Evolutionary conservation across 2,113 vertebrate species (phyloP), one percentile per base, ranked within the genome.

Genomic region (Arvicanthis niloticus): DNA sequence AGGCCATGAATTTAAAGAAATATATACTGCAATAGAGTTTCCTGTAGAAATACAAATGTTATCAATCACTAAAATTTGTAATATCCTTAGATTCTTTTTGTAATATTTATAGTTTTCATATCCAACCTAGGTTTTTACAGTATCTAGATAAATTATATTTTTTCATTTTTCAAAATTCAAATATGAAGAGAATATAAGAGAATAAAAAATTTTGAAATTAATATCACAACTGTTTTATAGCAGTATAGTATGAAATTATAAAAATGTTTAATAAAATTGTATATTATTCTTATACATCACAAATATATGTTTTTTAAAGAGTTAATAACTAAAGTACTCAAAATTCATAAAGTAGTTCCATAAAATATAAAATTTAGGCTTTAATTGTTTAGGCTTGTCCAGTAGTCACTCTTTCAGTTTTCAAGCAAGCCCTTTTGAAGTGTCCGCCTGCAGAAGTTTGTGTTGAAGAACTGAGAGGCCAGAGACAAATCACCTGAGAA

Each of bases 101-200:
- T 37, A 42, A 37, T 58, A 75, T 91, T 77, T 84, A 29, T 84
- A 67, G 56, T 88, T 91, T 87, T 68, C 13, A 73, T 45, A 17
- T 76, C 40, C 88, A 93, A 80, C 53, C 7, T 51, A 48, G 88
- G 26, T 24, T 95, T 78, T 68, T 92, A 76, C 2, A 87, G 5
- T 51, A 85, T 16, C 77, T 93, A 88, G n/a, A 60, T 42, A 91
- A 89, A 31, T 62, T 76, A 48, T 58, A 11, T 88, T 82, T 93
- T 92, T 82, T 75, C 62, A 80, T n/a, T 91, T 72, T 72, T 53
- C 22, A 85, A 92, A 96, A 88, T 56, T 93, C 65, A 92, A 10
- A 72, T 34, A 88, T n/a, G 5, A 90, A 45, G 21, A 81, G 16
- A 73, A 42, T 72, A 88, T 72, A 77, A 42, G 26, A 91, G 31